Conservation (phyloP, 35 echinoderm and acorn worm genomes). For the Diadema setosum region DNA sequence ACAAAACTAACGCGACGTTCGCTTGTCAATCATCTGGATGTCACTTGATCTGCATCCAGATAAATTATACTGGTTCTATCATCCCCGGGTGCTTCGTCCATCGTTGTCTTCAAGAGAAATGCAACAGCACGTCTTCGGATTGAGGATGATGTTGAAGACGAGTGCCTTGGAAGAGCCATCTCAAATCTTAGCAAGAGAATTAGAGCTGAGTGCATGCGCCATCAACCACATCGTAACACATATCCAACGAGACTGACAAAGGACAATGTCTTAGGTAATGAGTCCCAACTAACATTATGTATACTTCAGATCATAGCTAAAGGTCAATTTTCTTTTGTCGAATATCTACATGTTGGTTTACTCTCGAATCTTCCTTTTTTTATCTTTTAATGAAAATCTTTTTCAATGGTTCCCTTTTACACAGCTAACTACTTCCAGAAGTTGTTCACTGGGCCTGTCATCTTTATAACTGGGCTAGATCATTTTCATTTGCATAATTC, state of each 20-base stretch:
- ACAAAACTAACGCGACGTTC: not conserved
- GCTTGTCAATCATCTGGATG: not conserved
- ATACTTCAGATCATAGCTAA: no score
- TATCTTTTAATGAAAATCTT: no score
- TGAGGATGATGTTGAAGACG: not conserved
- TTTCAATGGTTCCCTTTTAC: no score
- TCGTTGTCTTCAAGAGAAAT: not conserved
- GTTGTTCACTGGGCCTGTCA: no score
- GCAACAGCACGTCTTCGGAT: not conserved
- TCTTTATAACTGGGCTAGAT: no score
- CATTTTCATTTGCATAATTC: no score
- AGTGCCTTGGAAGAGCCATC: not conserved
- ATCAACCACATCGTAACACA: not conserved
- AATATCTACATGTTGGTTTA: no score
- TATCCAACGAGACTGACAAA: not conserved
- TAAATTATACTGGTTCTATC: constrained; percentile 19
- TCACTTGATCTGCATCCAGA: not conserved
- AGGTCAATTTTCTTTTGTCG: no score
- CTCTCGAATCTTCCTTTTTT: no score
- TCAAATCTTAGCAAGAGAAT: constrained; percentile 7
- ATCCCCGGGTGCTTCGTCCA: constrained; percentile 21
- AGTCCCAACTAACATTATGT: no score
- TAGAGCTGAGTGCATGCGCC: not conserved
- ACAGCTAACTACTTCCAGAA: no score
- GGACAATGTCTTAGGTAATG: not conserved